These are phyloP conservation scores for Chionis minor DNA, from an alignment of 2,113 vertebrate species.

Conservation along the genomic window DNA sequence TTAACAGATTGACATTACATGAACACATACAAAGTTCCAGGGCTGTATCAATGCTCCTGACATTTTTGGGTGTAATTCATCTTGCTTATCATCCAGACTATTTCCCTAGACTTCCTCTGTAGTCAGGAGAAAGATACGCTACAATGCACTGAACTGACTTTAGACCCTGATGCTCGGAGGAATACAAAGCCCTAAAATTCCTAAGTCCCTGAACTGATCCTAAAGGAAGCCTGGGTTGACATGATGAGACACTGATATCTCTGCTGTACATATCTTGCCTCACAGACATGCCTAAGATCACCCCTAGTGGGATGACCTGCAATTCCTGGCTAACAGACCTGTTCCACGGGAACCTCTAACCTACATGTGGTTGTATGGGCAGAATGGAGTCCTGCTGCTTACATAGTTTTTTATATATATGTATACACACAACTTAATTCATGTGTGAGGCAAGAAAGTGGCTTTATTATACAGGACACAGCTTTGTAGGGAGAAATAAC, in stretches of 20 bases:
- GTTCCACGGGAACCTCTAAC: background rate
- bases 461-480: background rate
- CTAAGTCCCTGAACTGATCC: background rate
- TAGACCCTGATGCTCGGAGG: background rate
- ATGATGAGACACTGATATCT: background rate
- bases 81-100: background rate
- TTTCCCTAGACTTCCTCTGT: background rate
- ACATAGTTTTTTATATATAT: accelerated
- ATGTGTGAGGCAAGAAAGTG: background rate
- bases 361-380: background rate
- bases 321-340: background rate
- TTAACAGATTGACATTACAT: background rate
- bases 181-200: background rate
- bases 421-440: background rate
- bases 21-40: background rate
- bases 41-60: background rate
- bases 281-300: background rate
- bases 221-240: background rate
- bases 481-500: background rate
- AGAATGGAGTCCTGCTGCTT: background rate
- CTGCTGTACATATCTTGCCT: background rate
- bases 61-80: background rate
- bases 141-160: background rate
- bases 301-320: background rate
- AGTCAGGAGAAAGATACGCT: background rate